Base-by-base conservation (phyloP, 2,113 vertebrate genomes). In the Pteruthius melanotis region DNA sequence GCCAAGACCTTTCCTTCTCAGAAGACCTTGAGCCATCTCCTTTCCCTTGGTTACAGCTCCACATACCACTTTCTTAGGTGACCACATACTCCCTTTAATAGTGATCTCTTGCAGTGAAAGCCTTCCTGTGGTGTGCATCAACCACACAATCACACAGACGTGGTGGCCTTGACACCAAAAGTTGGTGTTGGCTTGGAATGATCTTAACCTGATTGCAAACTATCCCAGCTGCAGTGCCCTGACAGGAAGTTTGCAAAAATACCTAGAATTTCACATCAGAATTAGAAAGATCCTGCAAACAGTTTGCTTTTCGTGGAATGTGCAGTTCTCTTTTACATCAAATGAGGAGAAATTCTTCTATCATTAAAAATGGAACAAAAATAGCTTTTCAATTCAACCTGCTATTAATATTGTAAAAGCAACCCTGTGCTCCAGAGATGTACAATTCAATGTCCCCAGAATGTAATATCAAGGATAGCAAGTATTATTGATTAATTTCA, bases 401-500 rank as follows among this genome's bases (percentile, higher is more conserved):
- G 1, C 50, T 83, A 37, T 57, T 87, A 72, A 56, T 87, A 83
- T 39, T 47, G 5, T 77, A 71, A 52, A 89, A 91, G 40, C 37
- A 82, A 24, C 33, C 30, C n/a, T 66, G 16, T 90, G 59, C 66
- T 71, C 65, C 70, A 87, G 33, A 76, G 42, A 40, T 50, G n/a
- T 70, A 64, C 61, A 83, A 47, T 57, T 75, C 85, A 64, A 35
- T 83, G 79, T 77, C 57, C 61, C 39, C 49, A 64, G 76, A 90
- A 83, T 72, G 63, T 83, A 95, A 63, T 83, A 92, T 61, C 65
- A 89, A 92, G 80, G 76, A 49, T 69, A 95, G 69, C 64, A 87
- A 87, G 47, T 76, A 40, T 87, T 95, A 94, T 88, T 86, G 88
- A 97, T 94, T 91, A 83, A 90, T 87, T 95, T 93, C 40, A 70